A percentile compares a stretch with the other conserved stretches of the same genome.
These are phyloP conservation scores for Heliocidaris tuberculata DNA, from an alignment of 35 echinoderm and acorn worm species.

Conservation along the genomic window DNA sequence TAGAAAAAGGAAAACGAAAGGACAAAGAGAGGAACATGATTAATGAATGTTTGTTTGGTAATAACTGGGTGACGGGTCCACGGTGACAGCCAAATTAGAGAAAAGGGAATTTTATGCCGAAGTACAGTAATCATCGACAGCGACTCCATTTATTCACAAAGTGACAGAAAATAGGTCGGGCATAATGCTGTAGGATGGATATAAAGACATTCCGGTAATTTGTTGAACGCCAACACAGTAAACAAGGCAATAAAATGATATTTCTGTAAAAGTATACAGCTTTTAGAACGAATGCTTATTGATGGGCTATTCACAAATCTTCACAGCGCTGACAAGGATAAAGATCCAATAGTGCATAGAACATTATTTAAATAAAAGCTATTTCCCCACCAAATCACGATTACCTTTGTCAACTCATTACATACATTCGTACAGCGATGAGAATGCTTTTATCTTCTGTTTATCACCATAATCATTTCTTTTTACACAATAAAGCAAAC, in stretches of 20 bases:
- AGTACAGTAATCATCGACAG: not conserved
- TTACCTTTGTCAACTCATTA: not conserved
- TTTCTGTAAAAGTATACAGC: not conserved
- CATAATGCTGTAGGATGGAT: not conserved
- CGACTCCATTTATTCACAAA: not conserved
- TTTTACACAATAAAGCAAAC: not conserved
- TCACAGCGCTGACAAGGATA: not conserved
- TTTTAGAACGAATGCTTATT: not conserved
- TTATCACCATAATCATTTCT: not conserved
- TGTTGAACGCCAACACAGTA: not conserved
- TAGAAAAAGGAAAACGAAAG: not conserved
- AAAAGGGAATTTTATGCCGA: not conserved
- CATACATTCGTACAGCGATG: not conserved
- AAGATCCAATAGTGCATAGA: not conserved
- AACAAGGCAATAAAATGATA: not conserved
- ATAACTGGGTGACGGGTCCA: not conserved
- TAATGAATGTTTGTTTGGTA: not conserved
- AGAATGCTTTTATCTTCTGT: not conserved
- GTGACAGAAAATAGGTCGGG: not conserved
- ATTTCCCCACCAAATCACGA: not conserved
- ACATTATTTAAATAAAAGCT: not conserved
- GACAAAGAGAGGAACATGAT: not conserved
- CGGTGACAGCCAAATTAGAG: not conserved
- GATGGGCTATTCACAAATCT: not conserved
- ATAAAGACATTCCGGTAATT: slow-evolving; percentile 3